A percentile compares a stretch with the other conserved stretches of the same genome.
Conservation (phyloP, 2,113 vertebrate genomes). For the Eira barbara region DNA sequence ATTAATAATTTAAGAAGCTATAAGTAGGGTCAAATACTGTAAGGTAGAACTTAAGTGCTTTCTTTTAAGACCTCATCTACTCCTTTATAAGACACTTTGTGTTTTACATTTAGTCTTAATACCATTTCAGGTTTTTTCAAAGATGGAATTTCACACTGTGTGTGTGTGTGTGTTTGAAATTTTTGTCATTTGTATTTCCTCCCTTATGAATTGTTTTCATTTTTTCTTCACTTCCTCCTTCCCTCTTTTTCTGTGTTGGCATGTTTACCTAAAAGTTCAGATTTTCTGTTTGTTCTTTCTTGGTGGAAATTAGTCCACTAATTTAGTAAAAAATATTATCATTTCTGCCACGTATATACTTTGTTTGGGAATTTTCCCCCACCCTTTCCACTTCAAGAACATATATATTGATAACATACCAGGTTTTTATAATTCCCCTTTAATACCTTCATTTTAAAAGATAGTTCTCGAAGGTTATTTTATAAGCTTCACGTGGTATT, state of each 20-base stretch:
- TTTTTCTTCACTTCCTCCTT: neutral
- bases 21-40: neutral
- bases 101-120: constrained; percentile 28
- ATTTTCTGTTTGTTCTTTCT: neutral
- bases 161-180: neutral
- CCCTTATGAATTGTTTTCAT: neutral
- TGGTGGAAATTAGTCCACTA: neutral
- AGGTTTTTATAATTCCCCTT: neutral
- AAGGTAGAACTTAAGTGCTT: constrained; percentile 15
- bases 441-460: neutral
- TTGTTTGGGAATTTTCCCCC: neutral
- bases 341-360: neutral
- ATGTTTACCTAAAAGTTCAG: neutral
- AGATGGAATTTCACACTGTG: neutral
- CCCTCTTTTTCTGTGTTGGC: neutral
- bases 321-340: neutral
- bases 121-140: neutral
- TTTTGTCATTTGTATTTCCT: neutral
- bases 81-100: neutral
- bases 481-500: constrained; percentile 46
- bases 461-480: neutral
- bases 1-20: neutral
- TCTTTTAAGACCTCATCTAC: neutral
- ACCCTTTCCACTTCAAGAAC: neutral
- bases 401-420: neutral